These are phyloP conservation scores for Heliothis peltigera DNA, from an alignment of 2,888 invertebrate genomes.

Conservation along the genomic window DNA sequence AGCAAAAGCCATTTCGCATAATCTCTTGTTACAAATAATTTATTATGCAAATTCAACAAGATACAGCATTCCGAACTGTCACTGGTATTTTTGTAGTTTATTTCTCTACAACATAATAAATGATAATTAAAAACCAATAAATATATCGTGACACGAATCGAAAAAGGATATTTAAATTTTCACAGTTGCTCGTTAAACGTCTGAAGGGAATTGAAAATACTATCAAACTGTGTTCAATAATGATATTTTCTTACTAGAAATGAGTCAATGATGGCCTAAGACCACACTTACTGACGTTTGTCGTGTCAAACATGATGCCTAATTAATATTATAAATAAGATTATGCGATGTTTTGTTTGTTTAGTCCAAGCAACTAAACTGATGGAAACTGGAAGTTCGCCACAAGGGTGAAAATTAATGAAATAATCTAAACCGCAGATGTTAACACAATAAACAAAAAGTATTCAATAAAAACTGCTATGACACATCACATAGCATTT, in stretches of 20 bases:
- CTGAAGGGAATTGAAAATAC: constrained; percentile 48
- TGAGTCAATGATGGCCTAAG: not conserved
- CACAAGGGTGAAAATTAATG: too few species aligned
- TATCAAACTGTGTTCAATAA: constrained; percentile 18
- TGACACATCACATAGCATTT: constrained; percentile 6
- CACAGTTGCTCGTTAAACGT: constrained; percentile 24
- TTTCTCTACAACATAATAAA: not conserved
- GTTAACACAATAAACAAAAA: too few species aligned
- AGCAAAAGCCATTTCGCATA: not conserved
- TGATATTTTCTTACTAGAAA: constrained; percentile 31
- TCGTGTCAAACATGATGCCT: not conserved
- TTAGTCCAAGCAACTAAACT: too few species aligned
- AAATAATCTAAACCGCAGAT: too few species aligned
- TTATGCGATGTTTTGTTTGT: too few species aligned
- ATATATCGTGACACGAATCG: constrained; percentile 8
- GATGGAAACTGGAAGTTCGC: too few species aligned
- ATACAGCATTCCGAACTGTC: not conserved
- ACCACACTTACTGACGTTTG: constrained; percentile 4
- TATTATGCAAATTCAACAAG: not conserved
- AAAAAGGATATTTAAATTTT: constrained; percentile 15
- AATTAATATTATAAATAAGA: too few species aligned
- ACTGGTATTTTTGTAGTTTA: not conserved
- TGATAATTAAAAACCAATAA: constrained; percentile 6
- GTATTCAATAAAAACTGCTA: not conserved
- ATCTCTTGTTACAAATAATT: not conserved